Percentiles rank a stretch among this genome's conserved stretches.
Conservation (phyloP, 2,888 invertebrate genomes). For the Micropterix aruncella region DNA sequence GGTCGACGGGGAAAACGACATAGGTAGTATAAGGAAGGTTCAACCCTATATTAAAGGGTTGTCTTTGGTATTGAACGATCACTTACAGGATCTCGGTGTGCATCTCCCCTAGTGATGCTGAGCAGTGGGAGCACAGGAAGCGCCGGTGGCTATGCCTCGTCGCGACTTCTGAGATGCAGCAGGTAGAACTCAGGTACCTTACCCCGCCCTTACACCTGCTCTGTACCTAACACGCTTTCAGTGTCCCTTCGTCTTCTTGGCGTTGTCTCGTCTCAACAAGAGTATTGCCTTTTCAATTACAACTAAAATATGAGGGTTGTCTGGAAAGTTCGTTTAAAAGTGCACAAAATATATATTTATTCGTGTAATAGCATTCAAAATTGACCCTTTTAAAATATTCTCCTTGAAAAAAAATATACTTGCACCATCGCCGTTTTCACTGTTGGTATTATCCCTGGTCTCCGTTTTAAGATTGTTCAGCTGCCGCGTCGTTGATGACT, state of each 20-base stretch:
- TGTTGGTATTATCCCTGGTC: no score
- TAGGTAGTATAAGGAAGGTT: background rate
- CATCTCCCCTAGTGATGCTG: constrained; percentile 8
- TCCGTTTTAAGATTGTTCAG: no score
- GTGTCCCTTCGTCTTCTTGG: background rate
- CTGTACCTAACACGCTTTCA: constrained; percentile 6
- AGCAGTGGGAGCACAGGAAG: constrained; percentile 9
- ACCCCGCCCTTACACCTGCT: constrained; percentile 8
- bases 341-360: no score
- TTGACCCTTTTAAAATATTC: no score
- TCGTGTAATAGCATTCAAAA: no score
- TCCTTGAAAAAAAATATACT: no score
- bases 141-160: background rate
- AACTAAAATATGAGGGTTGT: no score
- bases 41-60: background rate
- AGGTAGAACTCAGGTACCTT: constrained; percentile 41
- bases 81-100: constrained; percentile 11
- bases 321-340: no score
- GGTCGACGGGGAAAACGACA: background rate
- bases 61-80: background rate
- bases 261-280: background rate
- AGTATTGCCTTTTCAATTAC: background rate
- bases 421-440: no score
- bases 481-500: no score
- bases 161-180: constrained; percentile 27